Base-by-base conservation (phyloP, 2,888 invertebrate species). In the Ypsolopha sequella region DNA sequence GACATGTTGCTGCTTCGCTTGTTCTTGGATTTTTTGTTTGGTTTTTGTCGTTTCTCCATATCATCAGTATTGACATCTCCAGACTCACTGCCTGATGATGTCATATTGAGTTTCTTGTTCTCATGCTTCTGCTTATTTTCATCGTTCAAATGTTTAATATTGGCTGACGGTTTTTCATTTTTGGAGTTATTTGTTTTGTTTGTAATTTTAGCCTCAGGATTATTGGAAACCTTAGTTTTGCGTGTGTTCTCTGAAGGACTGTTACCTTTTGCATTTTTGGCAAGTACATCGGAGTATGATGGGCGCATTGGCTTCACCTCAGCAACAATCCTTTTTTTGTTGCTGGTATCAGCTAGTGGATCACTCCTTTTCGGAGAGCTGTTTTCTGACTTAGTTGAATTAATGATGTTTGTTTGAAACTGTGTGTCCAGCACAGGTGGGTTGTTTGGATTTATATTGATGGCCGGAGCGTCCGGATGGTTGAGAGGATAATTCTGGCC, bases 291-390 rank as follows among this genome's bases (percentile, higher is more conserved):
- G 0, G 95, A 95, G 70, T 95, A 95, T 10, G 93, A 92, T 49
- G 95, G 94, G 51, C 95, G 89, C 94, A 95, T 95, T 0, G 95
- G 95, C 64, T 93, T 93, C 0, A 95, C 95, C 79, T 95, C 95
- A 39, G 94, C 95, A 0, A 95, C 91, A 71, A 93, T 94, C 50
- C 94, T 88, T 52, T 92, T 92, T 60, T 90, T 90, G 54, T 76
- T 86, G 57, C 85, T 87, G 34, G 88, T 89, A 53, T 88, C 88
- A 60, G 89, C 88, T 49, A 86, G 60, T 24, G 84, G 85, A 54
- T 84, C 86, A 70, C 79, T 80, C 53, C 79, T 69, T 54, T 84
- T 87, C 24, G 80, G 80, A 38, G 84, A 82, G 53, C 66, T 73
- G 13, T n/a, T 51, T 7, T 81, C 79, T 38, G 62, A 55, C 58